phyloP scores from a whole-genome alignment of 1,140 invertebrate genomes.

The Hyles euphorbiae region DNA sequence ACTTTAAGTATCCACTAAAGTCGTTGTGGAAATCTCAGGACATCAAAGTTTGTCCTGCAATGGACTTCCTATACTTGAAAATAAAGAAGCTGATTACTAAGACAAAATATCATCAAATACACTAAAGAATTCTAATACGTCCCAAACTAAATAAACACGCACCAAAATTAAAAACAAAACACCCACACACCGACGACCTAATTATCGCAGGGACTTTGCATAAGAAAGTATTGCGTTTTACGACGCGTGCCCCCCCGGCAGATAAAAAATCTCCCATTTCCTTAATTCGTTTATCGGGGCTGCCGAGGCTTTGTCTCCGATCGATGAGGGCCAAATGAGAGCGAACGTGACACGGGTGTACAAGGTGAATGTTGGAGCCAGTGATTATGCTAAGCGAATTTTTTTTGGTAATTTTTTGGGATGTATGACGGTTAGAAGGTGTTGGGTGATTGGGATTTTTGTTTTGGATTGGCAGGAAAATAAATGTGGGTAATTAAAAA shows the following conservation, averaged over 20 bases:
- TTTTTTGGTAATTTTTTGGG: not conserved
- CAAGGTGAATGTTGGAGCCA: constrained; percentile 41
- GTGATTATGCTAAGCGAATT: constrained; percentile 8
- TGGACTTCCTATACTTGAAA: too few species aligned
- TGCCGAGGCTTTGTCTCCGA: constrained; percentile 71
- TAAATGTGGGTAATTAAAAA: too few species aligned
- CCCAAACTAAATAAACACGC: constrained; percentile 4
- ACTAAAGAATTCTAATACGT: too few species aligned
- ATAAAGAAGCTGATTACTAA: too few species aligned
- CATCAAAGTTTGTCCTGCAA: too few species aligned
- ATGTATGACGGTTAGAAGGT: not conserved
- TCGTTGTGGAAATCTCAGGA: too few species aligned
- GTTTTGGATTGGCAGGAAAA: not conserved
- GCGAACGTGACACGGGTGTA: constrained; percentile 67
- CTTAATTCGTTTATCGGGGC: constrained; percentile 74
- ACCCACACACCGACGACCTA: constrained; percentile 37
- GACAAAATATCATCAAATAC: too few species aligned
- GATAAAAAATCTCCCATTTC: constrained; percentile 75
- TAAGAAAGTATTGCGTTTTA: constrained; percentile 73
- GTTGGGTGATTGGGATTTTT: not conserved
- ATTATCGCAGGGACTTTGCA: constrained; percentile 70
- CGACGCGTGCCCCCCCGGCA: constrained; percentile 63
- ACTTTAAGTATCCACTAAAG: too few species aligned
- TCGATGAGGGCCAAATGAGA: constrained; percentile 72
- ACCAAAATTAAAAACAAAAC: constrained; percentile 58